Conservation (phyloP, 2,113 vertebrate genomes). For the Indicator indicator region DNA sequence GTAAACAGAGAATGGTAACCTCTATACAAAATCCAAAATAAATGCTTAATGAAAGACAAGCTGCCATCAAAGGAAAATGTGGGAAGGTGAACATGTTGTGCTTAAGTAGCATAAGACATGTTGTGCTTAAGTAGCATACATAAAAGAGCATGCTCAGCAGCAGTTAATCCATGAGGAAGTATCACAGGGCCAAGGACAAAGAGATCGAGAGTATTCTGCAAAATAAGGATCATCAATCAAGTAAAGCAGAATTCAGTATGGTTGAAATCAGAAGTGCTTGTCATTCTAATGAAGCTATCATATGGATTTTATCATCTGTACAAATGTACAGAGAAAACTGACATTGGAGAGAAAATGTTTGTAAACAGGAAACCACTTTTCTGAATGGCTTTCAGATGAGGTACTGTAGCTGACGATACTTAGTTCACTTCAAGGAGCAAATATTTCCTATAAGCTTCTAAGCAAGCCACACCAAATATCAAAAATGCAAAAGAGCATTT, state of each 20-base stretch:
- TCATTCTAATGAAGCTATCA: neutral
- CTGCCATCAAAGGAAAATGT: neutral
- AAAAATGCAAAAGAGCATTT: neutral
- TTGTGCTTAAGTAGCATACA: neutral
- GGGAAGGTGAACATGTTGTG: neutral
- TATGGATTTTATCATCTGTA: neutral
- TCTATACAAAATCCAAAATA: neutral
- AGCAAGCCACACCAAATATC: neutral
- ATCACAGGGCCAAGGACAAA: neutral
- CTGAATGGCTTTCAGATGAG: neutral
- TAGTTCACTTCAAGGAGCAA: neutral
- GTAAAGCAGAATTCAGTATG: neutral
- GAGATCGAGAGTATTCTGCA: neutral
- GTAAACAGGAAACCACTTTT: neutral
- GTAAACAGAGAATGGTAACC: neutral
- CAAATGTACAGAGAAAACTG: neutral
- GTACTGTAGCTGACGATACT: neutral
- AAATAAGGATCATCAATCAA: neutral
- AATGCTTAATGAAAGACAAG: neutral
- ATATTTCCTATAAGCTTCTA: neutral
- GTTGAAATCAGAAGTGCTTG: neutral
- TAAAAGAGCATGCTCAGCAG: neutral
- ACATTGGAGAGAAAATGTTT: neutral
- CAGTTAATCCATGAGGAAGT: neutral
- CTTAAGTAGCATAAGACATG: rapidly evolving